Evolutionary conservation across 2,888 invertebrate genomes (phyloP), one percentile per base, ranked within the genome.

Genomic region (Alloscopus bannaensis): DNA sequence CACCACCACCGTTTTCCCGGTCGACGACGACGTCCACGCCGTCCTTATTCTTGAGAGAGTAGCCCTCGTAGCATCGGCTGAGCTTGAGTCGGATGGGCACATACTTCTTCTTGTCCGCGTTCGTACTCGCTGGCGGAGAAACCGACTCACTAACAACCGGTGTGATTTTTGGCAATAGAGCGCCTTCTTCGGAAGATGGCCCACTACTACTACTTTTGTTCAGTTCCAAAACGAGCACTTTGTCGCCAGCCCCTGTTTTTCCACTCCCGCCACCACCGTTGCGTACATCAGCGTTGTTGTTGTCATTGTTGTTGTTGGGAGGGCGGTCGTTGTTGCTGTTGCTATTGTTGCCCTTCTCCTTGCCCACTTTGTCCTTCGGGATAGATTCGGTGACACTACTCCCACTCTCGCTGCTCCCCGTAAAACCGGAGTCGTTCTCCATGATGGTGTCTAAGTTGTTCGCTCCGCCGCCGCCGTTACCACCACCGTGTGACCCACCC

Each of bases 41-140:
- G 6, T 52, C 64, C 50, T 80, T 82, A 50, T 89, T 90, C 81
- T 90, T 88, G 82, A 90, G 89, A 16, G 83, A 81, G 85, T 90
- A 93, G 83, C 95, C 95, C 87, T 94, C 93, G 81, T 94, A 92
- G 87, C 93, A 94, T 83, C 95, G 92, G 64, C 95, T 92, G 84
- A 96, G 88, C 91, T 96, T 96, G 90, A 96, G 91, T 84, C 94
- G 92, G 84, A 96, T 94, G 16, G 95, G 95, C 40, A 93, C 93
- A 24, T 86, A 81, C 68, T 84, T 83, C 45, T 81, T 83, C 16
- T 36, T 29, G 16, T 45, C 3, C 11, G 62, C 50, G 40, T 76
- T 72, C 20, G 24, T n/a, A 70, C 29, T 31, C 31, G 24, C 57
- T 50, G 40, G 62, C 26, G 55, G 13, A 1, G 50, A 3, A 1